Conservation (phyloP, 2,888 invertebrate species). For the Mythimna vitellina region DNA sequence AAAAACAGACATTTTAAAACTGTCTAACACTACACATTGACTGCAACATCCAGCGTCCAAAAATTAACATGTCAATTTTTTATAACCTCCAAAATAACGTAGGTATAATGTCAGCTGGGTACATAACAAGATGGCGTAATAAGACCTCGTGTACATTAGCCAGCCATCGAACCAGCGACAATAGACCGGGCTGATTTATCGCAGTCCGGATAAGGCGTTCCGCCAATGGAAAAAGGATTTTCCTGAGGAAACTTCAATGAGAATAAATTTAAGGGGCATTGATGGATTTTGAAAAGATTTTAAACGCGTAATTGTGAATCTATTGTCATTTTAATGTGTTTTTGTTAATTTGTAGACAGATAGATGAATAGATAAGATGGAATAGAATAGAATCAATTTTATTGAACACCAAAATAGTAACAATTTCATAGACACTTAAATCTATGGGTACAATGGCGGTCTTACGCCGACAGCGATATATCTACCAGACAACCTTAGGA, state of each 20-base stretch:
- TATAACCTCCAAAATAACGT: constrained; percentile 65
- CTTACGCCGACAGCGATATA: too few species aligned
- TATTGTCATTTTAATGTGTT: constrained; percentile 26
- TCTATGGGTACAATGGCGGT: too few species aligned
- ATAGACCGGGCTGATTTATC: constrained; percentile 84
- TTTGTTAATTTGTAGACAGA: constrained; percentile 19
- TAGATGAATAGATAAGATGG: too few species aligned
- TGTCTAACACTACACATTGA: constrained; percentile 33
- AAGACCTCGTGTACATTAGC: constrained; percentile 83
- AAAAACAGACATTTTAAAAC: constrained; percentile 2
- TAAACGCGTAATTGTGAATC: constrained; percentile 62
- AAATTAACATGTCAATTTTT: constrained; percentile 69
- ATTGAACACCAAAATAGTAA: too few species aligned
- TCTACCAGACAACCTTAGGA: too few species aligned
- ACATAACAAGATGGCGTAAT: constrained; percentile 71
- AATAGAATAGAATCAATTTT: too few species aligned
- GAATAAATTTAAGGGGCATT: constrained; percentile 77
- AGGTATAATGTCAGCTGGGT: constrained; percentile 67
- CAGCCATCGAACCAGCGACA: constrained; percentile 75
- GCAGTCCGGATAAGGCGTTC: constrained; percentile 78
- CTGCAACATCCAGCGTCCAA: constrained; percentile 27
- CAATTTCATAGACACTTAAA: too few species aligned
- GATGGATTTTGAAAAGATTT: constrained; percentile 70
- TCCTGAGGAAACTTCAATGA: constrained; percentile 74
- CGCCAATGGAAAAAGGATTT: constrained; percentile 81